phyloP scores from a whole-genome alignment of 2,888 invertebrate species.

The Ypsolopha sequella region DNA sequence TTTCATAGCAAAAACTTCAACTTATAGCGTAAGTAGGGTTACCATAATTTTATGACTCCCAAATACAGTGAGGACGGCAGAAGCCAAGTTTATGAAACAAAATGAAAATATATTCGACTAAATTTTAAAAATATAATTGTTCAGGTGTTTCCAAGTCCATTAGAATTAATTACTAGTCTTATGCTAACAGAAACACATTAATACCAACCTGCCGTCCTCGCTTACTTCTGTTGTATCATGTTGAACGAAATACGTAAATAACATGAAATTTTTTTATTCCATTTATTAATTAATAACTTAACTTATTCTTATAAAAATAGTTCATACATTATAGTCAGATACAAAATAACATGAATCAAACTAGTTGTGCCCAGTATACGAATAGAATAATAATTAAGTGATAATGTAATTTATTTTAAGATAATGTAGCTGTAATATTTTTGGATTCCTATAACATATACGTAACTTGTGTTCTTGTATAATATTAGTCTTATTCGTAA shows the following conservation, averaged over 20 bases:
- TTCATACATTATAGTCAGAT: conserved; percentile 64
- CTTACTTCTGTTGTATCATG: neutral
- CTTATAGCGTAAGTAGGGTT: conserved; percentile 5
- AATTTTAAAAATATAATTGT: neutral
- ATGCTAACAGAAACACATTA: no score
- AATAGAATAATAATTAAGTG: conserved; percentile 59
- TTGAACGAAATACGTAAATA: conserved; percentile 11
- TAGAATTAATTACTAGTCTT: no score
- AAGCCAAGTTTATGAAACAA: neutral
- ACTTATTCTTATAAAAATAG: conserved; percentile 66
- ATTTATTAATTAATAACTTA: conserved; percentile 67
- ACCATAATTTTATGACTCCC: conserved; percentile 2
- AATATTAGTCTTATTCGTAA: conserved; percentile 18
- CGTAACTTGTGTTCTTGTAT: conserved; percentile 57
- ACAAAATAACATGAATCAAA: conserved; percentile 67
- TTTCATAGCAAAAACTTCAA: neutral
- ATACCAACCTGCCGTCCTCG: neutral
- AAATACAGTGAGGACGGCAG: neutral
- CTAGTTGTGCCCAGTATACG: conserved; percentile 72
- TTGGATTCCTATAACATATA: conserved; percentile 71
- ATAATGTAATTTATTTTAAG: conserved; percentile 67
- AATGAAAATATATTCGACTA: neutral
- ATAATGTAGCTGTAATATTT: conserved; percentile 67
- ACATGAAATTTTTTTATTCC: conserved; percentile 58
- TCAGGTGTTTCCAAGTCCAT: no score